Conservation (phyloP, 2,888 invertebrate genomes). For the Parnassius smintheus region DNA sequence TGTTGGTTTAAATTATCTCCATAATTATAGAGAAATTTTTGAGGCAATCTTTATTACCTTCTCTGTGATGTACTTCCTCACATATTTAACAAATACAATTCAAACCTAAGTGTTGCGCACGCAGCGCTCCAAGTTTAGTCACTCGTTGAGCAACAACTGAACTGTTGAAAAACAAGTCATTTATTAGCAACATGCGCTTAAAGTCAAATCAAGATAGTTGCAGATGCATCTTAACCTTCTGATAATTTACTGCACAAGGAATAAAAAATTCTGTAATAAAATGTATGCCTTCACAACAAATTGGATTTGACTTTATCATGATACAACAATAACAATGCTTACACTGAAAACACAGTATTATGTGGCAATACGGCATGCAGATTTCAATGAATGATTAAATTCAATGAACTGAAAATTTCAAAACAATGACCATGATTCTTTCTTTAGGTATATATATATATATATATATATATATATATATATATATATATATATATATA, state of each 20-base stretch:
- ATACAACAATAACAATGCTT: conserved; percentile 60
- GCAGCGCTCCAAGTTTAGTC: conserved; percentile 79
- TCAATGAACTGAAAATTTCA: conserved; percentile 25
- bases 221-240: conserved; percentile 48
- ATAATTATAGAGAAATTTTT: conserved; percentile 64
- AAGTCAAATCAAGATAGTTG: conserved; percentile 70
- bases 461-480: too few species aligned
- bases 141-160: conserved; percentile 80
- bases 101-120: conserved; percentile 80
- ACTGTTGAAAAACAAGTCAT: conserved; percentile 81
- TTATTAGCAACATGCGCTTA: conserved; percentile 79
- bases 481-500: too few species aligned
- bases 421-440: conserved; percentile 24
- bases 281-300: conserved; percentile 62
- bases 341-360: conserved; percentile 73
- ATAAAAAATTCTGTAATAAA: not conserved
- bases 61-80: conserved; percentile 75
- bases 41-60: conserved; percentile 77
- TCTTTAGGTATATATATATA: too few species aligned
- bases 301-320: conserved; percentile 70
- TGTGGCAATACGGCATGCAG: conserved; percentile 80
- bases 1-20: conserved; percentile 54
- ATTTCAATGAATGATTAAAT: conserved; percentile 40
- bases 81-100: conserved; percentile 78
- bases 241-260: not conserved